Evolutionary conservation across 92 coral and sea anemone genomes (phyloP).

Genomic region (Epizoanthus scotinus): DNA sequence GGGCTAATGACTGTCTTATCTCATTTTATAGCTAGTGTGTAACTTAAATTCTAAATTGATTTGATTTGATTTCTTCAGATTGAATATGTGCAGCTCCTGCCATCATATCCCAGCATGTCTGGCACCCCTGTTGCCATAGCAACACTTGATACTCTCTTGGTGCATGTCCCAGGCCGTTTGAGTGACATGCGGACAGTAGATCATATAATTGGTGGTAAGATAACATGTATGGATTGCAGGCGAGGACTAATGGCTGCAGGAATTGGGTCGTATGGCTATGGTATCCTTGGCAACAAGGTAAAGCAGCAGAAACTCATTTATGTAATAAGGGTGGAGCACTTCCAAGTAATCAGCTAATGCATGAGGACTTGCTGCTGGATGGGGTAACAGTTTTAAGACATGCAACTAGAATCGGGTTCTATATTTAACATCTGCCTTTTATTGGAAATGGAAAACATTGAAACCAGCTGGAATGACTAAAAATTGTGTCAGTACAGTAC

Average conservation of each 20-base stretch:
- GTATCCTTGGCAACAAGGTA: constrained; percentile 85
- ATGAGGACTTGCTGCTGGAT: too few relatives aligned
- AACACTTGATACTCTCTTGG: constrained; percentile 62
- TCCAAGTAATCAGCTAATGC: too few relatives aligned
- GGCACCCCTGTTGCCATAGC: constrained; percentile 62
- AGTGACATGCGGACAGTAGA: constrained; percentile 56
- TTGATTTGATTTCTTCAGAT: constrained; percentile 45
- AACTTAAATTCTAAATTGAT: neutral
- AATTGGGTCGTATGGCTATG: constrained; percentile 89
- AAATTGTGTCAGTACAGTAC: too few relatives aligned
- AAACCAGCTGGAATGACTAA: too few relatives aligned
- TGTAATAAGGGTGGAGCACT: too few relatives aligned
- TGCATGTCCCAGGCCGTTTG: constrained; percentile 55
- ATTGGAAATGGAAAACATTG: too few relatives aligned
- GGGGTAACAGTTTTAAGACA: too few relatives aligned
- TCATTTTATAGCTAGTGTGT: too few relatives aligned
- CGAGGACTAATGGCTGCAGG: constrained; percentile 76
- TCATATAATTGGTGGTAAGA: constrained; percentile 85
- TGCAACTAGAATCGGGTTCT: too few relatives aligned
- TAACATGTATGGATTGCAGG: constrained; percentile 78
- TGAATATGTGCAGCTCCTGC: constrained; percentile 57
- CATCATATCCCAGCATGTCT: constrained; percentile 12
- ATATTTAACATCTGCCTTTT: too few relatives aligned
- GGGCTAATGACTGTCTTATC: neutral
- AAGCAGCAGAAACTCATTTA: neutral